Evolutionary conservation across 2,888 invertebrate genomes (phyloP).

Genomic region (Aelia acuminata): DNA sequence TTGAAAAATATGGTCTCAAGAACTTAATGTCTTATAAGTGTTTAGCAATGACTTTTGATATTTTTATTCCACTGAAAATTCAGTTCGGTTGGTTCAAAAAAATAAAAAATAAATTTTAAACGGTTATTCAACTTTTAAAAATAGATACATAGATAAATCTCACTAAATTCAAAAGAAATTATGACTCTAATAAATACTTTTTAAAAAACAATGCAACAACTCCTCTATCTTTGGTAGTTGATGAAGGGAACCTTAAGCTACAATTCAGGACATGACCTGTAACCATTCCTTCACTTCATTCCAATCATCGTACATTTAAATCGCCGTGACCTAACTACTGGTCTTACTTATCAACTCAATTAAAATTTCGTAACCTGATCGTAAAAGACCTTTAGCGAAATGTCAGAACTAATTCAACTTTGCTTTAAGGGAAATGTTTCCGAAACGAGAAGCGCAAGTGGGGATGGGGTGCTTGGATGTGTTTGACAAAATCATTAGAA

Average conservation of each 20-base stretch:
- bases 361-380: background rate
- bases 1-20: too few relatives aligned
- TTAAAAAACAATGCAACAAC: too few relatives aligned
- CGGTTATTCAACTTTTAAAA: too few relatives aligned
- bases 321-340: background rate
- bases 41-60: too few relatives aligned
- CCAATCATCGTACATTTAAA: background rate
- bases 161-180: too few relatives aligned
- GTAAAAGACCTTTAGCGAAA: background rate
- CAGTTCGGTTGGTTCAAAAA: too few relatives aligned
- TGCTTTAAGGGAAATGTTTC: background rate
- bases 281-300: background rate
- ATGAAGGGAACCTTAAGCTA: background rate
- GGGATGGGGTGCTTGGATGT: background rate
- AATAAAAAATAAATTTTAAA: too few relatives aligned
- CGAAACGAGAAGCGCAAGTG: background rate
- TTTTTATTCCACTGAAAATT: too few relatives aligned
- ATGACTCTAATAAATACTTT: too few relatives aligned
- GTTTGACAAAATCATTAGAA: background rate
- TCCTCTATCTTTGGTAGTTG: background rate
- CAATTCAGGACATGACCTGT: background rate
- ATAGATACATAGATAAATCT: too few relatives aligned
- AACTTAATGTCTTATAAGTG: too few relatives aligned
- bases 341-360: background rate
- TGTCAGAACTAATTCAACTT: background rate